These are phyloP conservation scores for Ophion obscuratus DNA, from an alignment of 2,888 invertebrate species.

Conservation along the genomic window DNA sequence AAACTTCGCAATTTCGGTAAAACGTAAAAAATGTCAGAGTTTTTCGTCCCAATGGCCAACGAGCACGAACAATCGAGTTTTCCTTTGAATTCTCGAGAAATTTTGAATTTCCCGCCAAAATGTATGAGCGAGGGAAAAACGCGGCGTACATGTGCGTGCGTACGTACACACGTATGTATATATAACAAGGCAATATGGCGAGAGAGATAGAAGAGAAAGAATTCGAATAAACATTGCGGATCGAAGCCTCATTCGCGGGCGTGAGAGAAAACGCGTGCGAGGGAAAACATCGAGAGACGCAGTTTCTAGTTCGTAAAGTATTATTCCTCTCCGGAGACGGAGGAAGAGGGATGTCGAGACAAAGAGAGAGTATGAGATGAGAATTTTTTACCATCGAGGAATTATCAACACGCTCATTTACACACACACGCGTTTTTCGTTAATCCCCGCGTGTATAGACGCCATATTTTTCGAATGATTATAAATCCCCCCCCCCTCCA, in stretches of 20 bases:
- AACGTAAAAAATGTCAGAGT: background rate
- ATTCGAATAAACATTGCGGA: slow-evolving; percentile 37
- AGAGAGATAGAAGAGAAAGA: slow-evolving; percentile 22
- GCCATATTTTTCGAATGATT: slow-evolving; percentile 52
- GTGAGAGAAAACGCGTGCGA: background rate
- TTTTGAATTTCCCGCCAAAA: slow-evolving; percentile 50
- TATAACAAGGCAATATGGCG: background rate
- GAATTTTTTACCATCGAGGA: slow-evolving; percentile 18
- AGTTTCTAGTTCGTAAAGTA: too few relatives aligned
- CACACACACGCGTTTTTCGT: slow-evolving; percentile 12
- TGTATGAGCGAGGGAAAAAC: background rate
- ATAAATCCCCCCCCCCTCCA: slow-evolving; percentile 10
- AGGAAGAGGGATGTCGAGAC: background rate
- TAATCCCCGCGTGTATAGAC: slow-evolving; percentile 38
- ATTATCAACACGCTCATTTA: slow-evolving; percentile 15
- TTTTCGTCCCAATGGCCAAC: background rate
- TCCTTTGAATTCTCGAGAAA: background rate
- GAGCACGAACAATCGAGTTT: background rate
- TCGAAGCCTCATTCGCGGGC: background rate
- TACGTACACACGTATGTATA: background rate
- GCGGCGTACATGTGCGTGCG: background rate
- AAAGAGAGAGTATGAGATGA: background rate
- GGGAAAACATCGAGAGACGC: background rate
- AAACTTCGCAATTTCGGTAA: too few relatives aligned
- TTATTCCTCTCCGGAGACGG: too few relatives aligned